phyloP scores from a whole-genome alignment of 1,140 invertebrate genomes.

The Homarus americanus region DNA sequence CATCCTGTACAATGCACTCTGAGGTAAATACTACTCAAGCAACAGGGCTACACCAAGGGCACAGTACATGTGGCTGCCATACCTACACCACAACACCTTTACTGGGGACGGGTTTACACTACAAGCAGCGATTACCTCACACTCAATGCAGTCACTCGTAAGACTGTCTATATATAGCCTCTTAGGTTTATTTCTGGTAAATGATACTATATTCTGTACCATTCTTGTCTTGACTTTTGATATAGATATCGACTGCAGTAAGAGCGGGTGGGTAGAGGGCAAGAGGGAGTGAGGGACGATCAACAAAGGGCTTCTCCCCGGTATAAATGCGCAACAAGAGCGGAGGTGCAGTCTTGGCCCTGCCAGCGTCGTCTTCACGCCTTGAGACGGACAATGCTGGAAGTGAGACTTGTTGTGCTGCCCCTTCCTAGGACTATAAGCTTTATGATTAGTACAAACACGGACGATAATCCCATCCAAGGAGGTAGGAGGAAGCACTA shows the following conservation, averaged over 20 bases:
- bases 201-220: background rate
- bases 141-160: background rate
- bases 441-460: background rate
- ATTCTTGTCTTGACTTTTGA: background rate
- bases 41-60: background rate
- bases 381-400: background rate
- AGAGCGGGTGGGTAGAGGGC: background rate
- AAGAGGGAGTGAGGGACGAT: background rate
- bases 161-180: background rate
- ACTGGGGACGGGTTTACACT: too few relatives aligned
- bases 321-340: background rate
- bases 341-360: background rate
- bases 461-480: background rate
- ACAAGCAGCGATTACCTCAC: too few relatives aligned
- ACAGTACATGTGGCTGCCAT: too few relatives aligned
- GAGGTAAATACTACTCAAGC: conserved; percentile 42
- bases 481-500: background rate
- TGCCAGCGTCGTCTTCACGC: background rate
- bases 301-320: background rate
- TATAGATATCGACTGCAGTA: background rate
- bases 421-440: background rate
- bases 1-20: conserved; percentile 25
- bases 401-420: background rate
- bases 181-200: background rate
- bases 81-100: too few relatives aligned